Base-by-base conservation (phyloP, 2,888 invertebrate species). In the Eudemis profundana region DNA sequence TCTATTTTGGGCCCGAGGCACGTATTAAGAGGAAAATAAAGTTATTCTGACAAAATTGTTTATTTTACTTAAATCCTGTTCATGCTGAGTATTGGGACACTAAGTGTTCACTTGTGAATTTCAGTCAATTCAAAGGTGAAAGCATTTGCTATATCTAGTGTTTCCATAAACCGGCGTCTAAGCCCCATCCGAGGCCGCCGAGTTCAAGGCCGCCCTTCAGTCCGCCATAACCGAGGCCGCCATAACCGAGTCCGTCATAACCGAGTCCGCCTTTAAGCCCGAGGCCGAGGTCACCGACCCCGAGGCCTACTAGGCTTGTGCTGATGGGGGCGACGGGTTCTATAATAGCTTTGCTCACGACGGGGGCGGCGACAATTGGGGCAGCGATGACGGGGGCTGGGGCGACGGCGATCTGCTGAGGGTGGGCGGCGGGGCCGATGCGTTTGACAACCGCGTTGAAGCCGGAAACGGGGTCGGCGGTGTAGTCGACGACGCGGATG, bases 371-470 rank as follows among this genome's bases (percentile, higher is more conserved):
- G 12, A 72, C 69, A 4, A 78, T 61, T 0, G 74, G 73, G 5
- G 76, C 70, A n/a, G n/a, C n/a, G n/a, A n/a, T n/a, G 3, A 73
- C 70, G 7, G 72, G 68, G 2, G 75, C n/a, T n/a, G n/a, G n/a
- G n/a, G n/a, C 33, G 27, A 54, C n/a, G 10, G 62, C 40, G 8
- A 77, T 57, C 0, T 76, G 74, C 54, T 84, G 85, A 0, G 89
- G 89, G 70, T 92, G 90, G 0, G 69, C 82, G 0, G 87, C 87
- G 1, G 83, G 78, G 1, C 92, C 92, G 21, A 90, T 70, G 36
- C 89, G 79, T 64, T 89, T 89, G 42, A 92, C 91, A n/a, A 86
- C 82, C 0, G 92, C 92, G 77, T 92, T 90, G 82, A 92, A 92
- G 0, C 92, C 92, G 0, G 81, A 78, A 29, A 85, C 78, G 0